These are phyloP conservation scores for Euphydryas editha DNA, from an alignment of 2,888 invertebrate genomes.

Conservation along the genomic window DNA sequence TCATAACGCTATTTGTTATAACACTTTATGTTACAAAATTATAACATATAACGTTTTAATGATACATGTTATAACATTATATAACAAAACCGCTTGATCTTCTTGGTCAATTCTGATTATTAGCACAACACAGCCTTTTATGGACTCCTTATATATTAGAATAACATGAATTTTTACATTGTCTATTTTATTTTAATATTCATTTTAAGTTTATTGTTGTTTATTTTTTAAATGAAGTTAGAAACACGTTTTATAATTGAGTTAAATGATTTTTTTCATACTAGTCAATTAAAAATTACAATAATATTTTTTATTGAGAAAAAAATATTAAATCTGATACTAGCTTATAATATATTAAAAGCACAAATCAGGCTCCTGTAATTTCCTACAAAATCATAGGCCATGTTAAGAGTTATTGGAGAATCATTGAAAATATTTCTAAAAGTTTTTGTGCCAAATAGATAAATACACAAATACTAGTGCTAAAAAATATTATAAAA, in stretches of 20 bases:
- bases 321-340: background rate
- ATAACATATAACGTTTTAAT: background rate
- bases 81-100: conserved; percentile 3
- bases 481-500: conserved; percentile 13
- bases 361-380: background rate
- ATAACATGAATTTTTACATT: conserved; percentile 13
- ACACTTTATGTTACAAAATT: background rate
- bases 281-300: background rate
- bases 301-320: background rate
- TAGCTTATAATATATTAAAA: background rate
- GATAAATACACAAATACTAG: conserved; percentile 13
- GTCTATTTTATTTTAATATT: background rate
- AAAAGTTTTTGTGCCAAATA: conserved; percentile 22
- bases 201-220: background rate
- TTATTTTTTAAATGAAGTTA: background rate
- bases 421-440: background rate
- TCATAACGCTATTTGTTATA: conserved; percentile 1
- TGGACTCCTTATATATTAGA: conserved; percentile 41
- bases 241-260: background rate
- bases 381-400: conserved; percentile 21
- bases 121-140: conserved; percentile 55
- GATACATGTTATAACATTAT: background rate
- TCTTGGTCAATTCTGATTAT: conserved; percentile 42
- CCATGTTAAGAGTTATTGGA: conserved; percentile 14
- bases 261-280: background rate